Percentiles rank a stretch among this genome's conserved stretches.
phyloP scores from a whole-genome alignment of 2,797 vertebrate genomes.

The Hozukius guyotensis region DNA sequence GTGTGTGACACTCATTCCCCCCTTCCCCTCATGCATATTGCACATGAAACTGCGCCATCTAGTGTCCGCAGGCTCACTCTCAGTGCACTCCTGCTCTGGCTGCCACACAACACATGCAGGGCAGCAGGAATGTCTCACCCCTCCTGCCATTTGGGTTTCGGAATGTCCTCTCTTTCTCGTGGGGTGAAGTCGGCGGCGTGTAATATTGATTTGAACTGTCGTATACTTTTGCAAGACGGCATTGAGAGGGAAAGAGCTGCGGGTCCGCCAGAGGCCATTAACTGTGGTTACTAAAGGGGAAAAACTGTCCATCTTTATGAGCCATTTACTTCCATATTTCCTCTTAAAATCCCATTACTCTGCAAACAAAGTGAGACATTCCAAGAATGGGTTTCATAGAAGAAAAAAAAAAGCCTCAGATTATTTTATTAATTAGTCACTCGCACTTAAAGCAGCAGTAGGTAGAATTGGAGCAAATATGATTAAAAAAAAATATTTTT shows the following conservation, averaged over 20 bases:
- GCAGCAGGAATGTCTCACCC: conserved; percentile 43
- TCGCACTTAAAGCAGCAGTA: too few relatives aligned
- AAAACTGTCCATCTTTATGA: neutral
- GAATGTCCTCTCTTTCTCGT: conserved; percentile 30
- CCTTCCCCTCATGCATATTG: conserved; percentile 45
- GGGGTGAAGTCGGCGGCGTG: conserved; percentile 31
- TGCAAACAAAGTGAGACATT: conserved; percentile 1
- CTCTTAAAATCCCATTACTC: conserved; percentile 5
- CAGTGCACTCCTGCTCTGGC: neutral
- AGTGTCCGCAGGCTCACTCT: conserved; percentile 43
- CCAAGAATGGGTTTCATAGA: neutral
- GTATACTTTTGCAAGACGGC: conserved; percentile 6
- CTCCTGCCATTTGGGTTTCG: conserved; percentile 41
- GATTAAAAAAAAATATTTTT: too few relatives aligned
- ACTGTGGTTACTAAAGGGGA: conserved; percentile 1
- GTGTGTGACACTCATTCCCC: conserved; percentile 22
- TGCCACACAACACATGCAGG: conserved; percentile 11
- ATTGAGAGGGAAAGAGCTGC: neutral
- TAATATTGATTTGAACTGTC: conserved; percentile 20
- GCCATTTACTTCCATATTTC: conserved; percentile 3
- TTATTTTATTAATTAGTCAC: neutral
- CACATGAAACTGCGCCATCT: conserved; percentile 83
- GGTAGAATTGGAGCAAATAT: too few relatives aligned
- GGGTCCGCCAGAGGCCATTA: neutral
- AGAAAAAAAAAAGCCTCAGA: neutral